These are phyloP conservation scores for Halcyon malimbica DNA, from an alignment of 2,113 vertebrate genomes.

Conservation along the genomic window DNA sequence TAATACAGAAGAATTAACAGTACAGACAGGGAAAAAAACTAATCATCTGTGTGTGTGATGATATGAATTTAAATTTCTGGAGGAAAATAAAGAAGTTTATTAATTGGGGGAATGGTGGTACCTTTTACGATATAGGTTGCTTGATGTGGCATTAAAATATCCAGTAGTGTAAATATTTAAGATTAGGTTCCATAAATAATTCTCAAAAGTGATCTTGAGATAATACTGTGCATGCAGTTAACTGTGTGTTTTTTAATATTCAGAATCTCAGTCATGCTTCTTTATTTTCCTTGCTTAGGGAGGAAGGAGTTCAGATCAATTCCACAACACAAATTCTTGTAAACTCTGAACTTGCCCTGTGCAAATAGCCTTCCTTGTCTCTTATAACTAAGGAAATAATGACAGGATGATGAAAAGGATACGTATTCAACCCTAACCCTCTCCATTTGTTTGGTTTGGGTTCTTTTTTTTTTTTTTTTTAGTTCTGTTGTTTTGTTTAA, in stretches of 20 bases:
- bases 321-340: neutral
- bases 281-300: neutral
- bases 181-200: neutral
- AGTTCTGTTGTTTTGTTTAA: neutral
- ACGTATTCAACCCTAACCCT: neutral
- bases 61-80: too few relatives aligned
- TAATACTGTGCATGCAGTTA: neutral
- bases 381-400: neutral
- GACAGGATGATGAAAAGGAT: neutral
- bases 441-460: neutral
- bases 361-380: neutral
- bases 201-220: neutral
- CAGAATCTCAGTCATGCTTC: neutral
- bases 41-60: neutral
- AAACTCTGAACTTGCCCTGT: neutral
- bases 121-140: neutral
- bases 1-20: neutral
- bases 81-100: too few relatives aligned
- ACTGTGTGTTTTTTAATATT: neutral
- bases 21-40: neutral
- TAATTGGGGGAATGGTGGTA: too few relatives aligned
- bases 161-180: neutral
- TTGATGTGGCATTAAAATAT: neutral
- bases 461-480: neutral
- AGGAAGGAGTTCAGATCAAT: neutral